A percentile compares a stretch with the other conserved stretches of the same genome.
Evolutionary conservation across 2,113 vertebrate species (phyloP).

Genomic region (Lepidothrix coronata): DNA sequence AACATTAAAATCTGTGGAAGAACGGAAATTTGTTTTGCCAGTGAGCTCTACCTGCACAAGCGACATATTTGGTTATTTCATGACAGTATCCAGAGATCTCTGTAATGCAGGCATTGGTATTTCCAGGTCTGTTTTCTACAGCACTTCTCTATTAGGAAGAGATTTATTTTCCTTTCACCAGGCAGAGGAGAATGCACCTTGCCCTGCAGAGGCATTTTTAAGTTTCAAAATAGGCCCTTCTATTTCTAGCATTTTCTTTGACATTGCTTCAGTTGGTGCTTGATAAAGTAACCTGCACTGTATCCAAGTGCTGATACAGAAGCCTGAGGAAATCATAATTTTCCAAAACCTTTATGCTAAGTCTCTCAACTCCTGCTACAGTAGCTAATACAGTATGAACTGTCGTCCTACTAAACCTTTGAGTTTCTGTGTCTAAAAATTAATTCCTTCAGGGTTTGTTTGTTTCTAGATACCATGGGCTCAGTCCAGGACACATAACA

Average conservation of each 20-base stretch:
- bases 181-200: conserved; percentile 64
- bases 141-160: conserved; percentile 60
- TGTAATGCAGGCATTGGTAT: conserved; percentile 52
- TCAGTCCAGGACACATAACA: background rate
- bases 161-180: conserved; percentile 66
- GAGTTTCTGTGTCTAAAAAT: conserved; percentile 4
- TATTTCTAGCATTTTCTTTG: conserved; percentile 63
- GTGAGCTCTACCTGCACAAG: conserved; percentile 44
- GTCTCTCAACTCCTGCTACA: conserved; percentile 43
- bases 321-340: conserved; percentile 65
- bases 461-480: background rate
- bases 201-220: conserved; percentile 53
- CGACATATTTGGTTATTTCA: background rate
- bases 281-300: conserved; percentile 66
- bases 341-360: conserved; percentile 56
- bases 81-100: conserved; percentile 67
- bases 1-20: conserved; percentile 23
- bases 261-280: conserved; percentile 54
- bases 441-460: conserved; percentile 28
- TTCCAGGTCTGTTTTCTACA: conserved; percentile 60
- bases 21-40: background rate
- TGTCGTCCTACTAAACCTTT: conserved; percentile 48
- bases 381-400: conserved; percentile 51
- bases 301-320: conserved; percentile 59
- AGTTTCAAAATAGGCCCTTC: conserved; percentile 62